These are phyloP conservation scores for Smithornis capensis DNA, from an alignment of 2,113 vertebrate species.

Conservation along the genomic window DNA sequence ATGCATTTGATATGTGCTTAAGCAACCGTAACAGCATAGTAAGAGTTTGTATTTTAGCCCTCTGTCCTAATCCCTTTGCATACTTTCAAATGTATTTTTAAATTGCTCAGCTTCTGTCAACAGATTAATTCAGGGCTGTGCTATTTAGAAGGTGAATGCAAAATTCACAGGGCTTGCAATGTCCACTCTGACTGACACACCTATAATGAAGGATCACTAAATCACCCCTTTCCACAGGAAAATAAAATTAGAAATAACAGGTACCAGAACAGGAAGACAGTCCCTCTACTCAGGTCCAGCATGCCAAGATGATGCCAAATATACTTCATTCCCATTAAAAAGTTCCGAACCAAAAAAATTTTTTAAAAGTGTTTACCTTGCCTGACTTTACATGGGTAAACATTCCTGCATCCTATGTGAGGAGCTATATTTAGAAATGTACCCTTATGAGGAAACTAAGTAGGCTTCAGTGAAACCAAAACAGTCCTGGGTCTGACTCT, in stretches of 20 bases:
- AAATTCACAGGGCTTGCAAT: not conserved
- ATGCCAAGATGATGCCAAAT: not conserved
- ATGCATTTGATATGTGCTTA: not conserved
- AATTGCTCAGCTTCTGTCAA: constrained; percentile 35
- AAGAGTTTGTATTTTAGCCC: constrained; percentile 26
- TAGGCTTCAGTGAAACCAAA: constrained; percentile 12
- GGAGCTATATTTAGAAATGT: constrained; percentile 39
- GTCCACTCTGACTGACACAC: not conserved
- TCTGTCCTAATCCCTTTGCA: constrained; percentile 30
- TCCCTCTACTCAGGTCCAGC: not conserved
- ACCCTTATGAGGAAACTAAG: constrained; percentile 3
- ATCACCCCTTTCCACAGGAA: not conserved
- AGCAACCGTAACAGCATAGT: constrained; percentile 14
- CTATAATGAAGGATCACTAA: not conserved
- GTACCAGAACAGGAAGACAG: not conserved
- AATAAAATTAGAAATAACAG: not conserved
- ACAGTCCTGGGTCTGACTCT: not conserved
- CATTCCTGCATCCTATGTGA: constrained; percentile 19
- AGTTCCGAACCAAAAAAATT: not conserved
- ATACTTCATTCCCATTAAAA: constrained; percentile 15
- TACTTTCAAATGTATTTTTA: constrained; percentile 48
- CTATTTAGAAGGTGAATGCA: not conserved
- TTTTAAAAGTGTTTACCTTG: constrained; percentile 2
- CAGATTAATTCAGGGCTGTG: constrained; percentile 13
- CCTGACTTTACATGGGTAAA: constrained; percentile 36